Evolutionary conservation across 2,888 invertebrate genomes (phyloP).

Genomic region (Phyto melanocephala): DNA sequence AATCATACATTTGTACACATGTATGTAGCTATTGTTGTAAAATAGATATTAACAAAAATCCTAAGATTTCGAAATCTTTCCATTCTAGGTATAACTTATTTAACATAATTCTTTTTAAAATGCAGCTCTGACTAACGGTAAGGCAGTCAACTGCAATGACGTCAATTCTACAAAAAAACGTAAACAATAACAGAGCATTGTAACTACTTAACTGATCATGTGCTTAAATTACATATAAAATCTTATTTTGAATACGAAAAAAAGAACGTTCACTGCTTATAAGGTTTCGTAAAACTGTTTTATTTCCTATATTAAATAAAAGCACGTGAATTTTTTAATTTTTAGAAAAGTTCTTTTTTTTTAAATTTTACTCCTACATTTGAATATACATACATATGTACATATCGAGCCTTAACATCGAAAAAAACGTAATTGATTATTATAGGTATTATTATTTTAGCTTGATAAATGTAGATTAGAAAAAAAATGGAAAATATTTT

Average conservation of each 20-base stretch:
- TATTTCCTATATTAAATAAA: neutral
- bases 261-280: too few relatives aligned
- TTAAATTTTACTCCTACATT: too few relatives aligned
- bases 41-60: neutral
- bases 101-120: constrained; percentile 43
- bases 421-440: too few relatives aligned
- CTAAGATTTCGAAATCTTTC: constrained; percentile 17
- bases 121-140: constrained; percentile 19
- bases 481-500: too few relatives aligned
- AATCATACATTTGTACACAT: neutral
- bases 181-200: neutral
- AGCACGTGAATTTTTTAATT: neutral
- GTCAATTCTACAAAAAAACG: too few relatives aligned
- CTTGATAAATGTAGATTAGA: too few relatives aligned
- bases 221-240: neutral
- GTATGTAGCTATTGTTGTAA: neutral
- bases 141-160: neutral
- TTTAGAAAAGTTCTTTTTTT: neutral
- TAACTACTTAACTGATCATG: neutral
- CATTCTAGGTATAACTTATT: neutral
- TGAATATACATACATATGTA: too few relatives aligned
- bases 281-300: neutral
- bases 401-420: too few relatives aligned
- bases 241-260: neutral
- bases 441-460: too few relatives aligned